Evolutionary conservation across 2,888 invertebrate species (phyloP).

Genomic region (Calameuta idolon): DNA sequence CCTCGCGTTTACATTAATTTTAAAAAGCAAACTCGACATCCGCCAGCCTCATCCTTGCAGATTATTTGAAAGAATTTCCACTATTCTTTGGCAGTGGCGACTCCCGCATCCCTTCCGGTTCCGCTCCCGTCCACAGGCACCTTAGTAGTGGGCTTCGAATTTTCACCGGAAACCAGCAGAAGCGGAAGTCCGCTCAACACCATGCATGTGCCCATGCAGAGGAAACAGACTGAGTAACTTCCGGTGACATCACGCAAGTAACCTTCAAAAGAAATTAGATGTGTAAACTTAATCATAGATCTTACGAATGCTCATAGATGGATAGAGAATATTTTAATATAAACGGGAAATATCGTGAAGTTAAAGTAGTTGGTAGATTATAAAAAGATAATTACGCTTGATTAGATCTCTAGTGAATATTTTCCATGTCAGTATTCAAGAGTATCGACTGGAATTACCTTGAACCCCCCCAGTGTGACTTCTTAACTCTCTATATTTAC

Average conservation of each 20-base stretch:
- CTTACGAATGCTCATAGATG: neutral
- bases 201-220: conserved; percentile 84
- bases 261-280: conserved; percentile 61
- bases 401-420: neutral
- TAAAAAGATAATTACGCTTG: neutral
- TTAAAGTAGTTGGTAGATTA: neutral
- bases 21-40: neutral
- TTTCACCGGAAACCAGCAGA: conserved; percentile 66
- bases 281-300: neutral
- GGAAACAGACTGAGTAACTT: conserved; percentile 79
- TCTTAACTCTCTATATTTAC: neutral
- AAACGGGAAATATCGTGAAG: neutral
- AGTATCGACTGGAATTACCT: neutral
- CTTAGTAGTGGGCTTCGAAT: conserved; percentile 43
- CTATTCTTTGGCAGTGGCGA: conserved; percentile 13
- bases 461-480: neutral
- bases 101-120: neutral
- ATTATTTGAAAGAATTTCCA: conserved; percentile 3
- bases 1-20: neutral
- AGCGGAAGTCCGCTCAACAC: conserved; percentile 77
- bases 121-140: neutral
- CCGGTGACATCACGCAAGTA: conserved; percentile 77
- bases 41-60: neutral
- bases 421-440: neutral
- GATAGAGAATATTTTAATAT: neutral